Percentiles rank a stretch among this genome's conserved stretches.
phyloP scores from a whole-genome alignment of 2,888 invertebrate species.

The Phlogophora meticulosa region DNA sequence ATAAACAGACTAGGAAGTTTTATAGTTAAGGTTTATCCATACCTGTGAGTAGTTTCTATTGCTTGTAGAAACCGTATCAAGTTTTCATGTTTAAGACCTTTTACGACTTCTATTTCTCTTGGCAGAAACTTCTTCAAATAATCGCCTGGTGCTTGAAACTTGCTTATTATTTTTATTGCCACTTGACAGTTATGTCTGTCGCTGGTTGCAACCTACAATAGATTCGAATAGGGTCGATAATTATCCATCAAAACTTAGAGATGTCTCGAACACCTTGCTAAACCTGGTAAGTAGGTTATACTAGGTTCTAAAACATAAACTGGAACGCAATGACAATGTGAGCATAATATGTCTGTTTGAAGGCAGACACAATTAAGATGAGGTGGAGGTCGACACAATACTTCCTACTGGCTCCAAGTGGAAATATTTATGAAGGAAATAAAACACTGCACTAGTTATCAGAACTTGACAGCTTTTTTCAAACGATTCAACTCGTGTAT shows the following conservation, averaged over 20 bases:
- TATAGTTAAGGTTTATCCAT: slow-evolving; percentile 14
- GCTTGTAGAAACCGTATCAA: slow-evolving; percentile 95
- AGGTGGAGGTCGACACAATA: neutral
- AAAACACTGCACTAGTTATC: neutral
- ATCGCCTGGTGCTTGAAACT: slow-evolving; percentile 95
- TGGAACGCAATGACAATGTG: no score
- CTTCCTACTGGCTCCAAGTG: neutral
- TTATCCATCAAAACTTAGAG: no score
- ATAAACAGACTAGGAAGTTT: no score
- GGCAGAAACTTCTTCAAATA: slow-evolving; percentile 95
- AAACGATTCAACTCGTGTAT: neutral
- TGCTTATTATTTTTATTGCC: slow-evolving; percentile 96
- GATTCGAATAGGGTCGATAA: neutral
- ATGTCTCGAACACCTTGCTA: no score
- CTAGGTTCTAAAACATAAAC: no score
- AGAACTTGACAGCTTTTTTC: neutral
- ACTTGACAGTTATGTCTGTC: slow-evolving; percentile 94
- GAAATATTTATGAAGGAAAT: slow-evolving; percentile 1
- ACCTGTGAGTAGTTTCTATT: slow-evolving; percentile 96
- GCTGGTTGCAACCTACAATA: slow-evolving; percentile 93
- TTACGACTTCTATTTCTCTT: slow-evolving; percentile 96
- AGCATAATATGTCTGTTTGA: no score
- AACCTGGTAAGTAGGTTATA: no score
- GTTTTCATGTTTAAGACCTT: slow-evolving; percentile 95
- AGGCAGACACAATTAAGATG: no score